Evolutionary conservation across 2,797 vertebrate species (phyloP).

Genomic region (Peromyscus melanophrys): DNA sequence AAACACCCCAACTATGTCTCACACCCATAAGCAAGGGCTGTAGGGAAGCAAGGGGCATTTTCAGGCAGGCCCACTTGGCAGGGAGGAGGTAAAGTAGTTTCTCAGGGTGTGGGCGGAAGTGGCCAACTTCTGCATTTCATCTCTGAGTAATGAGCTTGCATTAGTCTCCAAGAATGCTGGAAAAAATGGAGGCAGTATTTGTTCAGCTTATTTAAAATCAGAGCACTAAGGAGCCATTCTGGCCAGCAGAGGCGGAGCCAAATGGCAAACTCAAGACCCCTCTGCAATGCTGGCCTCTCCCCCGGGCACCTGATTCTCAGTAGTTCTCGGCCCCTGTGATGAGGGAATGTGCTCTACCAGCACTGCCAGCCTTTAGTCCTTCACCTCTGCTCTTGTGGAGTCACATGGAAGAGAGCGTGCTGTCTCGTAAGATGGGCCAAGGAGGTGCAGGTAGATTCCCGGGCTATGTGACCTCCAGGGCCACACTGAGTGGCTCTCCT

Average conservation of each 20-base stretch:
- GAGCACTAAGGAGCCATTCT: background rate
- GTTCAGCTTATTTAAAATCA: background rate
- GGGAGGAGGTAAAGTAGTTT: background rate
- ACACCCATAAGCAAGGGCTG: background rate
- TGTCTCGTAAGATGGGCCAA: background rate
- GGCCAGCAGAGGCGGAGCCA: background rate
- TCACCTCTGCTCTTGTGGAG: background rate
- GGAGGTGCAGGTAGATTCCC: background rate
- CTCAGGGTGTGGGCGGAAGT: background rate
- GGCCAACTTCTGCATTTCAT: background rate
- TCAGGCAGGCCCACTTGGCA: conserved; percentile 4
- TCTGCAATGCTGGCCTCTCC: too few species aligned
- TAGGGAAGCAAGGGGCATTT: conserved; percentile 49
- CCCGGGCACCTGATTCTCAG: too few species aligned
- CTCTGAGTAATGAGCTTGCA: background rate
- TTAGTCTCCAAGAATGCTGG: background rate
- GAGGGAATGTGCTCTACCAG: background rate
- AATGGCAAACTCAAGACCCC: background rate
- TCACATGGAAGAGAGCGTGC: background rate
- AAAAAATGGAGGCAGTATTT: background rate
- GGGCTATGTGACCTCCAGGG: background rate
- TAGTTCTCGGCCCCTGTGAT: background rate
- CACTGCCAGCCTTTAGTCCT: background rate
- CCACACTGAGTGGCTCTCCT: background rate
- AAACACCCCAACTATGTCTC: conserved; percentile 22